phyloP scores from a whole-genome alignment of 2,888 invertebrate species.

The Nephrotoma flavescens region DNA sequence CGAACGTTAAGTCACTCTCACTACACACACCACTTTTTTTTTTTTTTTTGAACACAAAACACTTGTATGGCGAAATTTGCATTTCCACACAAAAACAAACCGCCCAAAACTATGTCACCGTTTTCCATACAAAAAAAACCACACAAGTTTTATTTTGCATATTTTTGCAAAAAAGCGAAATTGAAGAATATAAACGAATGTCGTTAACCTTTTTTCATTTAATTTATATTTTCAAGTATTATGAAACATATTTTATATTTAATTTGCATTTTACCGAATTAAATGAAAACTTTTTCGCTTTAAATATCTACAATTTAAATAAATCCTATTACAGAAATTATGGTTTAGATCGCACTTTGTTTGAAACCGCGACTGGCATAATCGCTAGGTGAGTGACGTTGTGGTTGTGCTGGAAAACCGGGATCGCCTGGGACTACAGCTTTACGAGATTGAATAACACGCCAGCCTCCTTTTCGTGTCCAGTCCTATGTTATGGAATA shows the following conservation, averaged over 20 bases:
- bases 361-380: conserved; percentile 63
- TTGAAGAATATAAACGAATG: not conserved
- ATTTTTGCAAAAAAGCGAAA: not conserved
- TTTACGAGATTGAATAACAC: conserved; percentile 39
- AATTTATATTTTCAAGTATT: not conserved
- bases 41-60: not conserved
- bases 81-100: not conserved
- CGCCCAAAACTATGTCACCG: not conserved
- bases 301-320: not conserved
- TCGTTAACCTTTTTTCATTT: not conserved
- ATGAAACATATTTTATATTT: not conserved
- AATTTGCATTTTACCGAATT: not conserved
- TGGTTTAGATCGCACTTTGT: conserved; percentile 36
- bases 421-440: conserved; percentile 52
- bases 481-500: conserved; percentile 42
- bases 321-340: not conserved
- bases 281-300: not conserved
- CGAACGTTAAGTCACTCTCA: not conserved
- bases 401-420: conserved; percentile 47
- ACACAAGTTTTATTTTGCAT: not conserved
- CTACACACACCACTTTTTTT: not conserved
- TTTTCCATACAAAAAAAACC: not conserved
- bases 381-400: conserved; percentile 41
- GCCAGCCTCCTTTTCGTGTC: conserved; percentile 62
- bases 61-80: not conserved